Conservation (phyloP, 2,888 invertebrate species). For the Rhingia rostrata region DNA sequence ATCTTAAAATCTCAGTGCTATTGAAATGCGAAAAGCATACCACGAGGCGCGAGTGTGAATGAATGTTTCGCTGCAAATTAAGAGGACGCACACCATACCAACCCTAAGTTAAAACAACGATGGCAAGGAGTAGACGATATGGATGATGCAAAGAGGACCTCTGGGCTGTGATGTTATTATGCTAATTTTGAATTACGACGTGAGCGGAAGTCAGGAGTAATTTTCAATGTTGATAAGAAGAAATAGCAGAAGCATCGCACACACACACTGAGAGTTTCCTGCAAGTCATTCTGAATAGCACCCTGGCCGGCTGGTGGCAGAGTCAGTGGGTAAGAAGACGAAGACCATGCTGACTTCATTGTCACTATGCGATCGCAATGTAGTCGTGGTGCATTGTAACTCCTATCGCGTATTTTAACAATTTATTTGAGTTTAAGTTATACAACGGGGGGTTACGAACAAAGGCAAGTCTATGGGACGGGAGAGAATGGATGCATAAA, state of each 20-base stretch:
- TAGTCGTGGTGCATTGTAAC: slow-evolving; percentile 37
- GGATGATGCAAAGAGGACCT: slow-evolving; percentile 45
- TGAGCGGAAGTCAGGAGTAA: slow-evolving; percentile 60
- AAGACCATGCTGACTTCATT: slow-evolving; percentile 1
- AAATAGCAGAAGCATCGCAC: slow-evolving; percentile 24
- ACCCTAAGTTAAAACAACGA: background rate
- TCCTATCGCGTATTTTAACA: slow-evolving; percentile 40
- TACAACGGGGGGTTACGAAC: slow-evolving; percentile 1
- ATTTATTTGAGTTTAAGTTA: slow-evolving; percentile 53
- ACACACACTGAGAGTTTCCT: slow-evolving; percentile 16
- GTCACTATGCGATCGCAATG: background rate
- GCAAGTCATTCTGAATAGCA: slow-evolving; percentile 41
- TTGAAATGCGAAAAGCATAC: slow-evolving; percentile 34
- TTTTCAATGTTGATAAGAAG: slow-evolving; percentile 64
- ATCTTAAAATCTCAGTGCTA: background rate
- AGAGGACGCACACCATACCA: slow-evolving; percentile 36
- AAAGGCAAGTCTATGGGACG: background rate
- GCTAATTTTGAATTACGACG: slow-evolving; percentile 69
- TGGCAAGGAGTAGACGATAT: background rate
- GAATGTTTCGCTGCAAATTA: slow-evolving; percentile 62
- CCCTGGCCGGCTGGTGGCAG: background rate
- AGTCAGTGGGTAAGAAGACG: background rate
- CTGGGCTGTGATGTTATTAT: slow-evolving; percentile 55
- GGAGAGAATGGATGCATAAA: slow-evolving; percentile 3
- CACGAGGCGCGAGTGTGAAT: slow-evolving; percentile 26